Base-by-base conservation (phyloP, 2,797 vertebrate genomes). In the Catostomus latipinnis region DNA sequence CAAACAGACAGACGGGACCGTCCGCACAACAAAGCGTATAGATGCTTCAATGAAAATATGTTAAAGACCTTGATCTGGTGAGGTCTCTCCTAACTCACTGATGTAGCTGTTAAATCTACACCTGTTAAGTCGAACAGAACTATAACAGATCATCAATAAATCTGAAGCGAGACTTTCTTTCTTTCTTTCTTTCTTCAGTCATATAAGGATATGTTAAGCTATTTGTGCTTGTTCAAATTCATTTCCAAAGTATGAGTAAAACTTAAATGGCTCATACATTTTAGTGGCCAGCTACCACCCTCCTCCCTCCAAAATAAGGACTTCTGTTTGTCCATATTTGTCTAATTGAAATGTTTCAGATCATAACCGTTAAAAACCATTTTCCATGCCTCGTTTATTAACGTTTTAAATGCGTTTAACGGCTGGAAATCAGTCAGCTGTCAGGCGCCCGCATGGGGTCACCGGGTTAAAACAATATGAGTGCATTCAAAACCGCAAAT, bases 321-420 rank as follows among this genome's bases (percentile, higher is more conserved):
- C 80, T 12, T 71, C 76, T 60, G 85, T 71, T 58, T 66, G 65
- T 84, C 84, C 89, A 89, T 90, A 90, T 88, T 93, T 89, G 77
- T 85, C 92, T 93, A 93, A 95, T 93, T 93, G 93, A 95, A 92
- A 93, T 86, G 90, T 92, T 88, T 85, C 84, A 89, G 94, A 95
- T 95, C 93, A 84, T 89, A 93, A 94, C 95, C 93, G 95, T 95
- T 96, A 92, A 92, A 91, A 88, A 90, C 34, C 80, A 91, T 92
- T 92, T 93, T 92, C 89, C 94, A 95, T 93, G 95, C 95, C 94
- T 96, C 93, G 90, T 91, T 95, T 95, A 94, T 94, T 94, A 92
- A 86, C 89, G 93, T 91, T 93, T 93, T 93, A 93, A 93, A 92
- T 87, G 92, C 93, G 90, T 91, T 91, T 91, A 94, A 94, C 93